Evolutionary conservation across 2,888 invertebrate species (phyloP).

Genomic region (Helobdella robusta): DNA sequence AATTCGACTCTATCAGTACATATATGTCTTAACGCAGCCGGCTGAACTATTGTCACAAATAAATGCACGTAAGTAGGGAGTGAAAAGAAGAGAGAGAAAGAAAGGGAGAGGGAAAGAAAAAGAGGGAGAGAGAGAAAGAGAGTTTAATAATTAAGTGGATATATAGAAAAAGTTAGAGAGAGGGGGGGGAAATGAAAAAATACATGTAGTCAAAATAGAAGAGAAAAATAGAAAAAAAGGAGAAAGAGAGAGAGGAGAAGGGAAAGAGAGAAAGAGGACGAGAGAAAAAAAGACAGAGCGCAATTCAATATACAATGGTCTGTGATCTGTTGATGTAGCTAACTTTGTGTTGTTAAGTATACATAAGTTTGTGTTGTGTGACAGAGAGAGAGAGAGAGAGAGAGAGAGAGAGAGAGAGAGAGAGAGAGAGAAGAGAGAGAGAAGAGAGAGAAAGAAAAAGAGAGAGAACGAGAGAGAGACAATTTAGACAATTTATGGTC

Average conservation of each 20-base stretch:
- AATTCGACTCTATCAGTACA: too few relatives aligned
- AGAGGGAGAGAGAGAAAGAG: neutral
- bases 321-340: too few relatives aligned
- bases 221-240: neutral
- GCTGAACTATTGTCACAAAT: too few relatives aligned
- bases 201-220: neutral
- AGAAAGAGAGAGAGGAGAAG: neutral
- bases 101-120: neutral
- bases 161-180: neutral
- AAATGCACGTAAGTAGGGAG: neutral
- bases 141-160: neutral
- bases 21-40: too few relatives aligned
- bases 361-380: neutral
- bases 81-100: neutral
- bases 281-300: neutral
- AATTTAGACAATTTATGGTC: too few relatives aligned
- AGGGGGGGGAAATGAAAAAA: neutral
- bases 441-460: neutral
- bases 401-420: neutral
- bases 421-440: neutral
- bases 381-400: conserved; percentile 4
- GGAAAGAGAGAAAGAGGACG: conserved; percentile 2
- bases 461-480: neutral
- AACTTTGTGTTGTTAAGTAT: too few relatives aligned
- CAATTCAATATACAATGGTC: neutral